phyloP scores from a whole-genome alignment of 1,140 invertebrate species.

The Penaeus vannamei region DNA sequence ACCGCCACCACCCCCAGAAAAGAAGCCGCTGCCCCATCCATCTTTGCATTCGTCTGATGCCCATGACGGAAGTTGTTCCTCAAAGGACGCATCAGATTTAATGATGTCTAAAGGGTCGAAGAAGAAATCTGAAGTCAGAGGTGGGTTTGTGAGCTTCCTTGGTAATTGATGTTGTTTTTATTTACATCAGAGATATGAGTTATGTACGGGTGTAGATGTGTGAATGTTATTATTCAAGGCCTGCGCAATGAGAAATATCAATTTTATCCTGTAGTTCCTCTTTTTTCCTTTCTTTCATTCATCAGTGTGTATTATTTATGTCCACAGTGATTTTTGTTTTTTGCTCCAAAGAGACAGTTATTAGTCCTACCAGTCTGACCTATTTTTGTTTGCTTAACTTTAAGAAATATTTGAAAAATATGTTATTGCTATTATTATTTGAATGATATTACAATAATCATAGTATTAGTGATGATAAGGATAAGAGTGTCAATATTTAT shows the following conservation, averaged over 20 bases:
- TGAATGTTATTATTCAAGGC: slow-evolving; percentile 14
- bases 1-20: slow-evolving; percentile 71
- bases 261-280: background rate
- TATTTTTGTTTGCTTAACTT: no score
- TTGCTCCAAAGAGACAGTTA: no score
- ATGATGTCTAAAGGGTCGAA: slow-evolving; percentile 4
- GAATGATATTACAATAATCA: no score
- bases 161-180: slow-evolving; percentile 53
- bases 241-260: slow-evolving; percentile 30
- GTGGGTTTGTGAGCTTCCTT: background rate
- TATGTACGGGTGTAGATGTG: no score
- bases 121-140: slow-evolving; percentile 40
- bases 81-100: slow-evolving; percentile 7
- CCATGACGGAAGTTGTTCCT: slow-evolving; percentile 29
- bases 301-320: no score
- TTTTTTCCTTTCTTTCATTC: background rate
- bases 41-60: slow-evolving; percentile 39
- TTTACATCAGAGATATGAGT: no score
- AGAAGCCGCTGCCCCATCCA: slow-evolving; percentile 59
- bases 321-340: no score
- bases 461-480: no score
- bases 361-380: no score
- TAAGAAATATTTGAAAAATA: no score
- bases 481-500: no score
- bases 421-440: no score